phyloP scores from a whole-genome alignment of 2,888 invertebrate species.

The Anodontia alba region DNA sequence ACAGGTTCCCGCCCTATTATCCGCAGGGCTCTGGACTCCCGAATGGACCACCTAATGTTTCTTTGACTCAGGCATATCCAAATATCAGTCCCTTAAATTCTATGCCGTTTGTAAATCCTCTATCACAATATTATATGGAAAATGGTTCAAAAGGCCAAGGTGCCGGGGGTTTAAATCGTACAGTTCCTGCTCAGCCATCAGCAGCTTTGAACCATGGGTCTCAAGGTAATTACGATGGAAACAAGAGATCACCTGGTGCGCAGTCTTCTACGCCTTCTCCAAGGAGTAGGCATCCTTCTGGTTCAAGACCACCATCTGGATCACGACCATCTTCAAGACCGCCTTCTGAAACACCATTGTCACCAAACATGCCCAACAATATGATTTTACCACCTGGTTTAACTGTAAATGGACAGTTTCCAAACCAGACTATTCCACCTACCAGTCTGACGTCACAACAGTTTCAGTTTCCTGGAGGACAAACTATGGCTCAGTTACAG shows the following conservation, averaged over 20 bases:
- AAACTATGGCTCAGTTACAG: conserved; percentile 32
- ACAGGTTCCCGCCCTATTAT: neutral
- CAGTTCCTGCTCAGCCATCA: neutral
- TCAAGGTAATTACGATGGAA: neutral
- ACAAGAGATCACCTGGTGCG: conserved; percentile 42
- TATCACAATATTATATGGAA: conserved; percentile 45
- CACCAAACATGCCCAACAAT: conserved; percentile 16
- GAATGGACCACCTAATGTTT: conserved; percentile 33
- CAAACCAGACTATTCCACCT: neutral
- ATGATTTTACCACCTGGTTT: neutral
- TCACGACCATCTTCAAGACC: conserved; percentile 54
- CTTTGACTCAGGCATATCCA: conserved; percentile 3
- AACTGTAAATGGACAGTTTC: neutral
- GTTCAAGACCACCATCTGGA: conserved; percentile 45
- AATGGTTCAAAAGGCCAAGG: conserved; percentile 8
- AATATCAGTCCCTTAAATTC: conserved; percentile 5
- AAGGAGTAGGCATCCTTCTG: conserved; percentile 43
- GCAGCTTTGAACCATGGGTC: neutral
- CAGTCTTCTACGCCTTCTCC: conserved; percentile 51
- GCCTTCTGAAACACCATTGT: conserved; percentile 50
- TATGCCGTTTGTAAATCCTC: conserved; percentile 32
- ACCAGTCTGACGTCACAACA: neutral
- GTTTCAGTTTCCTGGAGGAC: conserved; percentile 4
- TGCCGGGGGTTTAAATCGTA: neutral
- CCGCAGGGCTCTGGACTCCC: conserved; percentile 9